These are phyloP conservation scores for Semaprochilodus insignis DNA, from an alignment of 2,797 vertebrate genomes.

Conservation along the genomic window DNA sequence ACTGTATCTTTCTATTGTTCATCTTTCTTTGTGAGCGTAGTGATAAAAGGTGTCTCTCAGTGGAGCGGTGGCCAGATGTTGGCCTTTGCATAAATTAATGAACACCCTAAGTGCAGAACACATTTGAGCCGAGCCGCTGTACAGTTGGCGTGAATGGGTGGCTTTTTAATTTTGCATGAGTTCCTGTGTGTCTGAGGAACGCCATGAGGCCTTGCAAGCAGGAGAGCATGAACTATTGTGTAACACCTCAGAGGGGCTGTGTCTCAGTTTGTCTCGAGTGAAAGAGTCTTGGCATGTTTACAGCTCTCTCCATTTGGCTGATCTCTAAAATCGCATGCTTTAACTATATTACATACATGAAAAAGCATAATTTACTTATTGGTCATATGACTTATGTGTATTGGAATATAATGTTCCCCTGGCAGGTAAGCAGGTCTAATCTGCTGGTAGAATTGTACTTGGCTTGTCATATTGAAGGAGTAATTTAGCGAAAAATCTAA, in stretches of 20 bases:
- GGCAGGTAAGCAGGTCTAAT: background rate
- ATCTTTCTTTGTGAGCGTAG: background rate
- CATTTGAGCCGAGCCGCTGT: slow-evolving; percentile 42
- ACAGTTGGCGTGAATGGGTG: slow-evolving; percentile 38
- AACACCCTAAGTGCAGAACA: slow-evolving; percentile 44
- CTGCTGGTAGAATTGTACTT: background rate
- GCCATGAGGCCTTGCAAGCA: slow-evolving; percentile 18
- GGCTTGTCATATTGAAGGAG: background rate
- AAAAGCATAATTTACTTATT: slow-evolving; percentile 13
- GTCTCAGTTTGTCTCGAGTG: slow-evolving; percentile 1
- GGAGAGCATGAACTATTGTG: slow-evolving; percentile 49
- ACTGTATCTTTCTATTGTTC: background rate
- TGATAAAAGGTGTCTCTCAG: slow-evolving; percentile 17
- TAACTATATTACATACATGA: background rate
- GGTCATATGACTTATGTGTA: slow-evolving; percentile 1
- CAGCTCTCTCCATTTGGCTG: background rate
- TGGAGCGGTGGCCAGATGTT: slow-evolving; percentile 49
- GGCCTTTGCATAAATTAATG: slow-evolving; percentile 46
- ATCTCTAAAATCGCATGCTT: background rate
- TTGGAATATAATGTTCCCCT: background rate
- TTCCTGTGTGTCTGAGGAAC: slow-evolving; percentile 44
- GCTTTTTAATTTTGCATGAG: slow-evolving; percentile 56
- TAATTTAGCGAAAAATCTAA: too few species aligned
- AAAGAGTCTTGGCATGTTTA: background rate
- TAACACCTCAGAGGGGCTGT: slow-evolving; percentile 31